Evolutionary conservation across 2,888 invertebrate species (phyloP).

Genomic region (Apamea anceps): DNA sequence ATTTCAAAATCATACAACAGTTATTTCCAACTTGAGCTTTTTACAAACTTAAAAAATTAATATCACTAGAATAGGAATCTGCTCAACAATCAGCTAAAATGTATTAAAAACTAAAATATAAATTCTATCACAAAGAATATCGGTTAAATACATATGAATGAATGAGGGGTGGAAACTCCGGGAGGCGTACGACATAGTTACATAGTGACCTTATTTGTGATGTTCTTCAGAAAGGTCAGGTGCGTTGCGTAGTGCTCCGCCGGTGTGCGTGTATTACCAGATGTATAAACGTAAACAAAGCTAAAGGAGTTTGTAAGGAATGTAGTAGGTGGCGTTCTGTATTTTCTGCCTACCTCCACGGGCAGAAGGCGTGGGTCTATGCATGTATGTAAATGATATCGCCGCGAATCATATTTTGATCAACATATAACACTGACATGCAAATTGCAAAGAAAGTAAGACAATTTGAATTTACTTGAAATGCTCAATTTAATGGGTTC

Average conservation of each 20-base stretch:
- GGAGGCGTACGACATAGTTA: background rate
- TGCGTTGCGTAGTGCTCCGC: background rate
- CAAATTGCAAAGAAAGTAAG: too few species aligned
- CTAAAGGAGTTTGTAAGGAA: background rate
- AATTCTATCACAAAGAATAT: constrained; percentile 15
- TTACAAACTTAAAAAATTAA: constrained; percentile 46
- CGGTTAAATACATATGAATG: too few species aligned
- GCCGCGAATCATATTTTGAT: background rate
- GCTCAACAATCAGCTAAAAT: constrained; percentile 27
- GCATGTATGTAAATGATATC: background rate
- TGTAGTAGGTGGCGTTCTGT: background rate
- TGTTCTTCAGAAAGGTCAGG: background rate
- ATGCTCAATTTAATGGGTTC: background rate
- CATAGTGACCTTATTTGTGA: background rate
- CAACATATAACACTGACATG: background rate
- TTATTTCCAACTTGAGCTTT: constrained; percentile 26
- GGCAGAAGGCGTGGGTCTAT: background rate
- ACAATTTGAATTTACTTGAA: background rate
- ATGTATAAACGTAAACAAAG: background rate
- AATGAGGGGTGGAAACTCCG: too few species aligned
- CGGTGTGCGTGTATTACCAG: background rate
- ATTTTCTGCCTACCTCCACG: background rate
- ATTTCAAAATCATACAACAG: constrained; percentile 55
- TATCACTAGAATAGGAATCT: constrained; percentile 60
- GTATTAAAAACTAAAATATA: constrained; percentile 17